phyloP scores from a whole-genome alignment of 1,140 invertebrate species.

The Ceratitis capitata region DNA sequence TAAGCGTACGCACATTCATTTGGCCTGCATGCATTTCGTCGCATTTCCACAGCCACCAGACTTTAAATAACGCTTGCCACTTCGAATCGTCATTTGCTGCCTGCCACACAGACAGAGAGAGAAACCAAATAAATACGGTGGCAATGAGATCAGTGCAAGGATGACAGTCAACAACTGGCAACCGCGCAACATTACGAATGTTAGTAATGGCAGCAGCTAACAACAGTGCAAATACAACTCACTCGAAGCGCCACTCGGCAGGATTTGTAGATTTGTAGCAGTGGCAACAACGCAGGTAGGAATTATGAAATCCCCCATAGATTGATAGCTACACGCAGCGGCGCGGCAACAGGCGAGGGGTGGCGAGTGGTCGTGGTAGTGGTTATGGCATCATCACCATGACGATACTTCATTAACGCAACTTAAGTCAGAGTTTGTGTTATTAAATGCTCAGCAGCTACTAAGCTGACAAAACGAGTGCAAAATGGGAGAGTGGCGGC shows the following conservation, averaged over 20 bases:
- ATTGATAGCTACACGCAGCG: background rate
- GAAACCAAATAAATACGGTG: background rate
- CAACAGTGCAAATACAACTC: background rate
- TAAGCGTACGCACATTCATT: too few relatives aligned
- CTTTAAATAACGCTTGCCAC: background rate
- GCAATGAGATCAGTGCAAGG: background rate
- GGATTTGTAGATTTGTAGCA: background rate
- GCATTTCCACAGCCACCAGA: background rate
- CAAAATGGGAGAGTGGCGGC: too few relatives aligned
- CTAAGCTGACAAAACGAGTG: conserved; percentile 18
- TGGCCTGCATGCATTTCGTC: background rate
- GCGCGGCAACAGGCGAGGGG: too few relatives aligned
- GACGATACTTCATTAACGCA: conserved; percentile 65
- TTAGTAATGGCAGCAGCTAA: background rate
- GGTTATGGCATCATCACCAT: conserved; percentile 52
- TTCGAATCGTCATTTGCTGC: conserved; percentile 2
- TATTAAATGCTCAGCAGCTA: conserved; percentile 52
- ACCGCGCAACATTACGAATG: background rate
- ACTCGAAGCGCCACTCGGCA: background rate
- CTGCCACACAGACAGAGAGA: background rate
- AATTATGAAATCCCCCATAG: background rate
- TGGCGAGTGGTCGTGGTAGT: background rate
- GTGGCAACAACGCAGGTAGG: background rate
- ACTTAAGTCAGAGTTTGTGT: conserved; percentile 56
- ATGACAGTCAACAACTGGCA: background rate